Conservation (phyloP, 2,888 invertebrate genomes). For the Cephus rjabovi region DNA sequence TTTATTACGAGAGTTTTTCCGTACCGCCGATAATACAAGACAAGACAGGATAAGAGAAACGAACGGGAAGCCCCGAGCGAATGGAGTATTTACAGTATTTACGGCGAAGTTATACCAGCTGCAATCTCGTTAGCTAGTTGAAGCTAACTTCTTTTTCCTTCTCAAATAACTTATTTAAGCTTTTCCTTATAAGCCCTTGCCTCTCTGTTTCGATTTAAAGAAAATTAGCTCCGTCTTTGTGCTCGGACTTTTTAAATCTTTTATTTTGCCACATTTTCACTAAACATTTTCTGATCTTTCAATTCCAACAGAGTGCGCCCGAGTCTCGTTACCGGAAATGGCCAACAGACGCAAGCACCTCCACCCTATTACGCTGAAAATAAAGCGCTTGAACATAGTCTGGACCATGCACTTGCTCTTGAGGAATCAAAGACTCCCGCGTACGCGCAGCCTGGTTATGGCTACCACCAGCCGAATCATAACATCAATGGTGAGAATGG, state of each 20-base stretch:
- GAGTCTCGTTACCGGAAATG: constrained; percentile 78
- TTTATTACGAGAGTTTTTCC: background rate
- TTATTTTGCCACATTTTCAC: background rate
- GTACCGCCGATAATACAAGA: background rate
- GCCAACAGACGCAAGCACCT: constrained; percentile 85
- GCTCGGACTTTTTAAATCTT: background rate
- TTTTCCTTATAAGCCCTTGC: background rate
- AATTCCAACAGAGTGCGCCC: constrained; percentile 73
- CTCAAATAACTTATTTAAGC: constrained; percentile 19
- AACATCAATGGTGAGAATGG: constrained; percentile 84
- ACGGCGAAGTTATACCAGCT: background rate
- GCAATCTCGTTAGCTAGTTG: constrained; percentile 23
- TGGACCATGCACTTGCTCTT: constrained; percentile 85
- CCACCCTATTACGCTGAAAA: constrained; percentile 95
- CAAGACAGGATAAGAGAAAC: background rate
- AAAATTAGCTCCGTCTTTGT: background rate
- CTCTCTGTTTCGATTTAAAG: constrained; percentile 1
- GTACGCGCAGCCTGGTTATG: constrained; percentile 87
- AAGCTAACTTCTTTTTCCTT: constrained; percentile 9
- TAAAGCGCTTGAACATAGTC: constrained; percentile 89
- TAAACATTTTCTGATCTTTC: background rate
- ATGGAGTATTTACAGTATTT: background rate
- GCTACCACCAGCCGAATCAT: constrained; percentile 82
- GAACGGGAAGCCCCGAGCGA: background rate
- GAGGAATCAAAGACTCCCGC: constrained; percentile 89